Base-by-base conservation (phyloP, 2,797 vertebrate genomes). In the Chlorospingus semifuscus region DNA sequence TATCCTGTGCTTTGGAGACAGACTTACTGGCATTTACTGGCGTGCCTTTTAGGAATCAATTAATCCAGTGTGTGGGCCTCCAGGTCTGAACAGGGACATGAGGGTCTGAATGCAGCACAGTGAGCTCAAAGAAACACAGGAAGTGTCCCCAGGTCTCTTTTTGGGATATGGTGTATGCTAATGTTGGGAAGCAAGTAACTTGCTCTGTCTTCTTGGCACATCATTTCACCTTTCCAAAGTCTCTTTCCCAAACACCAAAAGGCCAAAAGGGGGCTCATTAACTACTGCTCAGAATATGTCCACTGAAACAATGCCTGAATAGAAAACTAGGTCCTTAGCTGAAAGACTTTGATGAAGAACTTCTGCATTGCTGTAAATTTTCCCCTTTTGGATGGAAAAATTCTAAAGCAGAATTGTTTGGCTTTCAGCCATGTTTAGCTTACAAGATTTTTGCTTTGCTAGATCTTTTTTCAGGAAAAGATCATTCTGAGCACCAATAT, bases 341-440 rank as follows among this genome's bases (percentile, higher is more conserved):
- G 71, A 75, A 63, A 23, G 11, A 64, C 44, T 72, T 4, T 60
- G 32, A 65, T 41, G 30, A 74, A 83, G n/a, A 70, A 50, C 15
- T 68, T 83, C 30, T 70, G 6, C 37, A 42, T 60, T 86, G 44
- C 32, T 86, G 18, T 69, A 53, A 32, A 12, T 83, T 87, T 80
- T 17, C 27, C 5, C 5, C 14, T 91, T 87, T 79, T 47, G 17
- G 17, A 34, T 83, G 53, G 39, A 64, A 90, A 92, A 89, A 57
- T 11, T 47, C 37, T 52, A 21, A 80, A 61, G 66, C 68, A 60
- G 52, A 71, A 55, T 66, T 50, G 6, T 63, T 91, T 84, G 85
- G 57, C 69, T 92, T 94, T 89, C 26, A 52, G 36, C 57, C 85
- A 81, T 71, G 41, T 71, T 90, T 94, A 93, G 3, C 50, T 95